Base-by-base conservation (phyloP, 2,888 invertebrate species). In the Abrostola triplasia region DNA sequence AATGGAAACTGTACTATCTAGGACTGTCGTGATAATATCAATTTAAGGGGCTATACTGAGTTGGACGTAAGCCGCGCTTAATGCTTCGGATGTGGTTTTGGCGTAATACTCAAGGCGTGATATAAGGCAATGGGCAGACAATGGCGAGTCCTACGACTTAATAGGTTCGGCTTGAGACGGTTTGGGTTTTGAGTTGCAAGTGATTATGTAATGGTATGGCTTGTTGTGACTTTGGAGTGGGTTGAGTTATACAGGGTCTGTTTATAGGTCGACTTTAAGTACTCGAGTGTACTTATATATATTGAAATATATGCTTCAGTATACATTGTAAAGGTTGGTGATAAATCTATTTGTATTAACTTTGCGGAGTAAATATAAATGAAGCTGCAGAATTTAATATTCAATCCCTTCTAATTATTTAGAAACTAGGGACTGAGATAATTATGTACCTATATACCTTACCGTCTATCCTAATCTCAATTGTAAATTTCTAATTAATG, bases 11-110 rank as follows among this genome's bases (percentile, higher is more conserved):
- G 68, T 66, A 73, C 37, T 55, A 67, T 70, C 73, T 69, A 65
- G 67, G 50, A 48, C 70, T 60, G 67, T 75, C 70, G 79, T 68
- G 82, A 84, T 84, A 81, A 78, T 85, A 84, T 85, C 82, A 84
- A 82, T 85, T 81, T 80, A 76, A 77, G 75, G 63, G 77, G 75
- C 71, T 58, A 49, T 64, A 53, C 65, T 61, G 66, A 70, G 75
- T 74, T 70, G 66, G 67, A 70, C 68, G 55, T 80, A 73, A 82
- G 81, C 81, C 68, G 64, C 63, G 65, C 79, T 69, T 77, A 75
- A 77, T 68, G 73, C 59, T 56, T 67, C 64, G 59, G 71, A 70
- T 80, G 79, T 59, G 81, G 79, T 73, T 73, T 70, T 64, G 77
- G 66, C 58, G 73, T 76, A 68, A 79, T 73, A 69, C 73, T 76